These are phyloP conservation scores for Ptychadena robeensis DNA, from an alignment of 2,797 vertebrate species.

Conservation along the genomic window DNA sequence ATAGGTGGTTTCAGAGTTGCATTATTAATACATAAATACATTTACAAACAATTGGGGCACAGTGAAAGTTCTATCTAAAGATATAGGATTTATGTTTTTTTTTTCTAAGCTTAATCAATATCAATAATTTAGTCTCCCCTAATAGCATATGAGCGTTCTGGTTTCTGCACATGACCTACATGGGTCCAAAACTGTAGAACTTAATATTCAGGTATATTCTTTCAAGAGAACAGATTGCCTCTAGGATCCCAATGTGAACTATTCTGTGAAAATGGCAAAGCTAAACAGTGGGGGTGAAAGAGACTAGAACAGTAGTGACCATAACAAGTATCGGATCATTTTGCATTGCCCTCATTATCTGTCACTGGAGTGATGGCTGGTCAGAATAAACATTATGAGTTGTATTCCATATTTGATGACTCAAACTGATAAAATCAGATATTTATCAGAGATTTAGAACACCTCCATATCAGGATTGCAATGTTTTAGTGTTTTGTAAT, in stretches of 20 bases:
- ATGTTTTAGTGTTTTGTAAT: neutral
- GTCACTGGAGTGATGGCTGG: neutral
- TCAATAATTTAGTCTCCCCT: too few species aligned
- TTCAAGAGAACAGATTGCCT: neutral
- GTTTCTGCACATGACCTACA: neutral
- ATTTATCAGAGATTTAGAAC: too few species aligned
- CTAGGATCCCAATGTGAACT: neutral
- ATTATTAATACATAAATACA: too few species aligned
- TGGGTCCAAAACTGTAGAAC: neutral
- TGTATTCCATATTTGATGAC: neutral
- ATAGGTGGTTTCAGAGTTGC: too few species aligned
- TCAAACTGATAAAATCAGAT: too few species aligned
- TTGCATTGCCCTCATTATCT: neutral
- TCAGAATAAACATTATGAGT: neutral
- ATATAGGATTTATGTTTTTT: too few species aligned
- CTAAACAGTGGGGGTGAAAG: neutral
- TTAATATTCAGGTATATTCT: neutral
- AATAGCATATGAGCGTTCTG: neutral
- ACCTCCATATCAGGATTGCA: neutral
- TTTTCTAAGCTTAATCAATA: too few species aligned
- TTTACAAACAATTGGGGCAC: too few species aligned
- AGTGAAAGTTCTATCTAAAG: too few species aligned
- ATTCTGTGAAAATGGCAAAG: neutral
- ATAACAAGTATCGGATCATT: neutral
- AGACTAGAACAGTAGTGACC: neutral